phyloP scores from a whole-genome alignment of 2,797 vertebrate species.

The Petrocephalus sullivani region DNA sequence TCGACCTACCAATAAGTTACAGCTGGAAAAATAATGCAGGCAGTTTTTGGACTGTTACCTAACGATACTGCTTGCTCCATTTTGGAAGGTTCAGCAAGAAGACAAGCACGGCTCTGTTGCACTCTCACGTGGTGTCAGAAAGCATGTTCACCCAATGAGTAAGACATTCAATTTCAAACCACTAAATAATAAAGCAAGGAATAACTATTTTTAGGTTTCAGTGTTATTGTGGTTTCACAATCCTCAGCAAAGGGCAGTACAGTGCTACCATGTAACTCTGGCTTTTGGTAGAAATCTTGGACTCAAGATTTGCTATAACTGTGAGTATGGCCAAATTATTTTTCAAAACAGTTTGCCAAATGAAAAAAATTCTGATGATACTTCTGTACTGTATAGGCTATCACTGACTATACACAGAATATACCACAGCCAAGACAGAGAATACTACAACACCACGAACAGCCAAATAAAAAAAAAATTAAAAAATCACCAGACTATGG shows the following conservation, averaged over 20 bases:
- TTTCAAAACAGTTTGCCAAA: neutral
- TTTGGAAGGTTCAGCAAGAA: neutral
- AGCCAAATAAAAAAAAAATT: neutral
- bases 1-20: neutral
- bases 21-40: neutral
- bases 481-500: neutral
- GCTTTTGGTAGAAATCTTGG: neutral
- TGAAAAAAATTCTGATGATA: neutral
- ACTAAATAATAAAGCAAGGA: neutral
- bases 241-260: neutral
- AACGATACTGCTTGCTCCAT: neutral
- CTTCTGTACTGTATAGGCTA: neutral
- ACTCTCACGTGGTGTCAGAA: neutral
- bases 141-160: neutral
- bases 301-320: neutral
- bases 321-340: neutral
- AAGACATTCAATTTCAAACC: constrained; percentile 1
- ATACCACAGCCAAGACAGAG: neutral
- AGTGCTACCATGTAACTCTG: neutral
- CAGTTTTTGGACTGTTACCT: neutral
- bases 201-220: neutral
- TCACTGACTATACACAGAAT: neutral
- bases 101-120: constrained; percentile 5
- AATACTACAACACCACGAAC: neutral
- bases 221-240: neutral